Evolutionary conservation across 2,113 vertebrate genomes (phyloP).

Genomic region (Pituophis catenifer): DNA sequence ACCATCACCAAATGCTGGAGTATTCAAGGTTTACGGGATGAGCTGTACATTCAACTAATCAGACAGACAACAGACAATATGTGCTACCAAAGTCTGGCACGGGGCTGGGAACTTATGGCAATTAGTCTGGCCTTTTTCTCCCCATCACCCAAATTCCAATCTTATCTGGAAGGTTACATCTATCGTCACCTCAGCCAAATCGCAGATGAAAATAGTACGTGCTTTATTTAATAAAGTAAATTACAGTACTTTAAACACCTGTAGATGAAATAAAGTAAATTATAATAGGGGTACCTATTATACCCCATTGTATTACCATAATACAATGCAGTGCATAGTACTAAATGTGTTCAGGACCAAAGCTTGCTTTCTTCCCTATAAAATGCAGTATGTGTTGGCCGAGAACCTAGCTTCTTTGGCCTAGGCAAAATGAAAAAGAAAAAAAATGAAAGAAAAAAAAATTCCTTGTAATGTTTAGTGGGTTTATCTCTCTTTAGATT

Average conservation of each 20-base stretch:
- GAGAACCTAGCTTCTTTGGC: not conserved
- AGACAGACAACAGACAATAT: constrained; percentile 87
- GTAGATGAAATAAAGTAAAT: not conserved
- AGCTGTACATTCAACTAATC: constrained; percentile 87
- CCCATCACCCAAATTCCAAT: constrained; percentile 88
- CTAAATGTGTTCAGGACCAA: not conserved
- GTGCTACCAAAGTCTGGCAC: constrained; percentile 77
- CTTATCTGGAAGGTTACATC: constrained; percentile 90
- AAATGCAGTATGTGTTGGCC: not conserved
- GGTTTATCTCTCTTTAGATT: not conserved
- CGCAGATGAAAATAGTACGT: constrained; percentile 86
- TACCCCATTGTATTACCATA: not conserved
- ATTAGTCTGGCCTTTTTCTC: constrained; percentile 88
- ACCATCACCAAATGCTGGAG: constrained; percentile 88
- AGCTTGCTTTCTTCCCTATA: not conserved
- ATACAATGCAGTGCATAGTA: not conserved
- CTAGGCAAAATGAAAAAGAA: not conserved
- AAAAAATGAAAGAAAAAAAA: not conserved
- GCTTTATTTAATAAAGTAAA: not conserved
- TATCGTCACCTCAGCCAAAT: constrained; percentile 83
- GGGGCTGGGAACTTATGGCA: constrained; percentile 89
- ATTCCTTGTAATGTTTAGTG: not conserved
- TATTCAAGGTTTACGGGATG: constrained; percentile 82
- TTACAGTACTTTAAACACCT: not conserved
- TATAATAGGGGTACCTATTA: not conserved